Percentiles rank a stretch among this genome's conserved stretches.
Evolutionary conservation across 2,113 vertebrate species (phyloP).

Genomic region (Ptyas mucosa): DNA sequence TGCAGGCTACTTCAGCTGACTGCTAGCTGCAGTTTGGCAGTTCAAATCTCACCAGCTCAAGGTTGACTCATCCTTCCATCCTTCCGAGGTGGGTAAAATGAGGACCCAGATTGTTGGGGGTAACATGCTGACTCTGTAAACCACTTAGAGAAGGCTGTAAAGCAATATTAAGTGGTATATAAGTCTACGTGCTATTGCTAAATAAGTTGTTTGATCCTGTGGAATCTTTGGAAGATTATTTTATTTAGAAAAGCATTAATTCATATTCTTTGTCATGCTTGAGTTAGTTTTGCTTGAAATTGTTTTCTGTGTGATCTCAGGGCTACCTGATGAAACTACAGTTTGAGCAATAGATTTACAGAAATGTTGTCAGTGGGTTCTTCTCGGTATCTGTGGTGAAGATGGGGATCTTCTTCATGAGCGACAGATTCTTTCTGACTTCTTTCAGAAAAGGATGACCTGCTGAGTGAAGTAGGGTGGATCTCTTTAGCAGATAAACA

Average conservation of each 20-base stretch:
- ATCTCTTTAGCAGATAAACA: background rate
- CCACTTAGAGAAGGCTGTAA: too few species aligned
- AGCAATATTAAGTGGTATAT: too few species aligned
- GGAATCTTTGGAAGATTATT: background rate
- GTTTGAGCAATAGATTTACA: background rate
- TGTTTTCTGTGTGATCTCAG: background rate
- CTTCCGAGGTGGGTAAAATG: too few species aligned
- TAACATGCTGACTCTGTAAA: too few species aligned
- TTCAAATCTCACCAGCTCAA: too few species aligned
- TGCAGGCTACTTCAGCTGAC: too few species aligned
- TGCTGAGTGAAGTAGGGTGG: background rate
- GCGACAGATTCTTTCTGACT: background rate
- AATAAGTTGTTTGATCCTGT: background rate
- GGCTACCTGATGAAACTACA: background rate
- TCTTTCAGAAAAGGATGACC: background rate
- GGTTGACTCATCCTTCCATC: too few species aligned
- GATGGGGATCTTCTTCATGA: background rate
- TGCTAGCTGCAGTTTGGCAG: too few species aligned
- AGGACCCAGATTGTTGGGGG: too few species aligned
- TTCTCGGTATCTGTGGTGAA: rapidly evolving
- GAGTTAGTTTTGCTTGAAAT: background rate
- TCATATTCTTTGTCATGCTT: background rate
- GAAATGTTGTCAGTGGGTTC: rapidly evolving
- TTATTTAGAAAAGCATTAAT: background rate
- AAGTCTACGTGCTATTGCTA: background rate